Evolutionary conservation across 35 echinoderm and acorn worm species (phyloP).

Genomic region (Apostichopus japonicus): DNA sequence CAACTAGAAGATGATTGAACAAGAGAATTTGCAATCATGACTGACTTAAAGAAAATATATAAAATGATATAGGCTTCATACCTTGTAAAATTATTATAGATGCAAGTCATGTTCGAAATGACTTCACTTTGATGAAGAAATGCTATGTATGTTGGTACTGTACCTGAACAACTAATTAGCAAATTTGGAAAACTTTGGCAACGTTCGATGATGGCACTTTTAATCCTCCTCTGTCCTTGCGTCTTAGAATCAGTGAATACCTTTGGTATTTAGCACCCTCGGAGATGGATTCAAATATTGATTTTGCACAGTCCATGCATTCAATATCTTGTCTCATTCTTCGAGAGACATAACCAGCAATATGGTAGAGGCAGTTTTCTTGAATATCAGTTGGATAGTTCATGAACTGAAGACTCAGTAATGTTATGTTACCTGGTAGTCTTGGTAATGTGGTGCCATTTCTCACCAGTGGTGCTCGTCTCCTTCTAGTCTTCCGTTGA

Average conservation of each 20-base stretch:
- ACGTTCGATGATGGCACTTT: neutral
- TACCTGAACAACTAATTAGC: constrained; percentile 33
- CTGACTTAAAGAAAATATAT: no score
- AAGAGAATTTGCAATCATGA: no score
- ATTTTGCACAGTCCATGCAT: neutral
- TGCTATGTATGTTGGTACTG: neutral
- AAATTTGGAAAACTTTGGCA: neutral
- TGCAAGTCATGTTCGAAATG: no score
- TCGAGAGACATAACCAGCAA: constrained; percentile 33
- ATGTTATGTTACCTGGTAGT: neutral
- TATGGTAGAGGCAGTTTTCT: constrained; percentile 26
- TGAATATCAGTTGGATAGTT: neutral
- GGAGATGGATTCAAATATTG: neutral
- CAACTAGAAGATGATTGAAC: no score
- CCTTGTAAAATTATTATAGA: no score
- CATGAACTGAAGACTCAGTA: constrained; percentile 8
- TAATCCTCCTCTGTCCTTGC: constrained; percentile 21
- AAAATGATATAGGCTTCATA: no score
- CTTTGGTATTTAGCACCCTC: neutral
- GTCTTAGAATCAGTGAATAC: neutral
- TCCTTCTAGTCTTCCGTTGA: constrained; percentile 1
- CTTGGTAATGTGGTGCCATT: neutral
- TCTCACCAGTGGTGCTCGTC: no score
- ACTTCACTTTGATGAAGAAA: neutral
- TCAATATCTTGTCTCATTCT: constrained; percentile 26